phyloP scores from a whole-genome alignment of 2,113 vertebrate genomes.

The Malurus alboscapulatus region DNA sequence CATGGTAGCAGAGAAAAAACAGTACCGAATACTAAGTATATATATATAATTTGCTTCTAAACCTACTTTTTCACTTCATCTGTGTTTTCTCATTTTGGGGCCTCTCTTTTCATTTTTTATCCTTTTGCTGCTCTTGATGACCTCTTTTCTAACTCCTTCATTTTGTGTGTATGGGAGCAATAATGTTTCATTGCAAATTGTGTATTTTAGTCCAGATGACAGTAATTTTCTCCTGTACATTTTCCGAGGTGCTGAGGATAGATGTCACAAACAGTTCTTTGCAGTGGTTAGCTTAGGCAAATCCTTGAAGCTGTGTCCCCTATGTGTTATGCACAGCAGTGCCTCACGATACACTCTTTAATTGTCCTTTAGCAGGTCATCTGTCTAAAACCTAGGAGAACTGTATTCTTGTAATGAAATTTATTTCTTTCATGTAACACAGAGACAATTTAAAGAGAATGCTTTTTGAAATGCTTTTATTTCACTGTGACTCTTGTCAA shows the following conservation, averaged over 20 bases:
- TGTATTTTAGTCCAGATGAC: background rate
- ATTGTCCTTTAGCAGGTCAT: conserved; percentile 18
- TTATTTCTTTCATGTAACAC: conserved; percentile 39
- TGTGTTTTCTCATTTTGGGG: background rate
- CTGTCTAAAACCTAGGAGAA: conserved; percentile 31
- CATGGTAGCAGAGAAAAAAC: background rate
- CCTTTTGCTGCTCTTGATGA: background rate
- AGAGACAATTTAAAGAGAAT: conserved; percentile 60
- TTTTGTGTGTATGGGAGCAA: background rate
- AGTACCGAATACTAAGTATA: background rate
- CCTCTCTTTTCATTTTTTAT: background rate
- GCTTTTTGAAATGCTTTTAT: conserved; percentile 58
- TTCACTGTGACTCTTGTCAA: conserved; percentile 41
- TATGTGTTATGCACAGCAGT: background rate
- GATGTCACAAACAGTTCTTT: background rate
- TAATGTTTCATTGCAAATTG: background rate
- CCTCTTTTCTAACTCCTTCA: background rate
- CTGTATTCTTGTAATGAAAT: conserved; percentile 10
- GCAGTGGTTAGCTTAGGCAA: background rate
- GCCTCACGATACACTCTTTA: background rate
- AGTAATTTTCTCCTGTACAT: background rate
- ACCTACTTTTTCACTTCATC: background rate
- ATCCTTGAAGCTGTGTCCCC: background rate
- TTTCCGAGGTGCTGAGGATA: background rate
- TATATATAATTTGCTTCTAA: background rate